These are phyloP conservation scores for Euplagia quadripunctaria DNA, from an alignment of 2,888 invertebrate genomes.

Conservation along the genomic window DNA sequence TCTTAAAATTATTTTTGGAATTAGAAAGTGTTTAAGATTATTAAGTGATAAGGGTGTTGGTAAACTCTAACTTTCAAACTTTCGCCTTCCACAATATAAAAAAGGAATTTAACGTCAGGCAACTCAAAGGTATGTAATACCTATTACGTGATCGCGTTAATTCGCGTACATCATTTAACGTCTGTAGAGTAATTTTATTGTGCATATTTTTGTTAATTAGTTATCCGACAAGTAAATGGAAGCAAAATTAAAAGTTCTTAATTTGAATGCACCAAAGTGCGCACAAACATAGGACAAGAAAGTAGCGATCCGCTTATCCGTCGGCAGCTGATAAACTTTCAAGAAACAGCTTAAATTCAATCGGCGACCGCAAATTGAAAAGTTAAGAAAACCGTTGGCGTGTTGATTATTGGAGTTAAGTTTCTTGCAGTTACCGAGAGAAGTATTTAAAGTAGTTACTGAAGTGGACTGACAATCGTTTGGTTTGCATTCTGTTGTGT, in stretches of 20 bases:
- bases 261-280: conserved; percentile 19
- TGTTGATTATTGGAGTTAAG: conserved; percentile 2
- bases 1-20: no score
- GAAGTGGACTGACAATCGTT: not conserved
- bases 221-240: not conserved
- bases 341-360: conserved; percentile 25
- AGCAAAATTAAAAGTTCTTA: conserved; percentile 27
- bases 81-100: no score
- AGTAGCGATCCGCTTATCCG: conserved; percentile 17
- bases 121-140: no score
- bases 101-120: no score
- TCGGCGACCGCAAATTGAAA: conserved; percentile 13
- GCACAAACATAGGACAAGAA: conserved; percentile 15
- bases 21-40: no score
- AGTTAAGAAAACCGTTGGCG: conserved; percentile 10
- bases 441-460: not conserved
- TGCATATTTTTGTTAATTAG: no score
- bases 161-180: no score
- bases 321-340: conserved; percentile 15
- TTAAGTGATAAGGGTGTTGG: no score
- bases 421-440: not conserved
- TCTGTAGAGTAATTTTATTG: no score
- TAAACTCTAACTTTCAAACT: no score
- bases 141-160: no score
- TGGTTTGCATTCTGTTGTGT: not conserved